Evolutionary conservation across 2,888 invertebrate species (phyloP), one percentile per base, ranked within the genome.

Genomic region (Nomada hirtipes): DNA sequence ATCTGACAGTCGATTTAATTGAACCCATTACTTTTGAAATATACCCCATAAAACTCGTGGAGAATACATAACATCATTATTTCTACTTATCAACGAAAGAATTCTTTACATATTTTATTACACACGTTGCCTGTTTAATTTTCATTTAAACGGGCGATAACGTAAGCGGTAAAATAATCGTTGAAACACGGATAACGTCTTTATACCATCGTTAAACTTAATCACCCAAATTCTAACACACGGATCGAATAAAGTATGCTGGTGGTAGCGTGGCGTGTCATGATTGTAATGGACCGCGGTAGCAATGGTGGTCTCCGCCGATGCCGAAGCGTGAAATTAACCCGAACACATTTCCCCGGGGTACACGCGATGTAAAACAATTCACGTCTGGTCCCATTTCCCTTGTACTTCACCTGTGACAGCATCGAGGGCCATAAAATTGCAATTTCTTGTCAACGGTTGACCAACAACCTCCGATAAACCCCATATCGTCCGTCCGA

Each of bases 301-400:
- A 59, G 73, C 78, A 59, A 74, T 61, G 78, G 80, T 69, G 76
- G 53, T 36, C 73, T 60, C 64, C 68, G 65, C 63, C 86, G 88
- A 90, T 89, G 86, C 80, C 85, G 88, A 89, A 91, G 88, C 90
- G 91, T 91, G 90, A 91, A 91, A 91, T 91, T 91, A 91, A 90
- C 87, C 88, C 83, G 85, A 88, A 86, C 89, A 86, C 91, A 90
- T 91, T 91, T 90, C 91, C 90, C 87, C 79, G 79, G 89, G 90
- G 91, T 87, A 86, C 86, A 85, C 68, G 83, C 79, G 74, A 88
- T 84, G 88, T 87, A 88, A 87, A 89, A 83, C 88, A 82, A 82
- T 84, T 82, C 77, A 82, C 86, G 89, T 88, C 86, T 90, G 88
- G 86, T 89, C 83, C 86, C 86, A 88, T 90, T 89, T 90, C 85